Conservation (phyloP, 1,140 invertebrate species). For the Drosophila eugracilis region DNA sequence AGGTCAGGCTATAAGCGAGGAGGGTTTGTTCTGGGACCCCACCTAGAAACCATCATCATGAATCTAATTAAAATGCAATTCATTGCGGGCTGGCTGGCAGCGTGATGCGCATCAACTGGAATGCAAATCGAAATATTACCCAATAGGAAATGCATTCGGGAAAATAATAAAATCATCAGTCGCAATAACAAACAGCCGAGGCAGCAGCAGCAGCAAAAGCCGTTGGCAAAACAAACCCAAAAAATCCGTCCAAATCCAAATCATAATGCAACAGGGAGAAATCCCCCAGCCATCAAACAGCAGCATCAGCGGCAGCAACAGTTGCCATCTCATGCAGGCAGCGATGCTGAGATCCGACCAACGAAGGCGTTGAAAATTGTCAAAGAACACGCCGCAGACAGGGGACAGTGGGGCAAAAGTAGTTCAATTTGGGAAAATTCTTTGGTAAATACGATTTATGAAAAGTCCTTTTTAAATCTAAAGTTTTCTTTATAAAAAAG, state of each 20-base stretch:
- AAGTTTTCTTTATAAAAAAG: not conserved
- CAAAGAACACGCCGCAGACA: slow-evolving; percentile 76
- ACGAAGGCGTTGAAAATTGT: slow-evolving; percentile 81
- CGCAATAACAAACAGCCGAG: slow-evolving; percentile 60
- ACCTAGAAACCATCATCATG: slow-evolving; percentile 66
- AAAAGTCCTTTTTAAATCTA: not conserved
- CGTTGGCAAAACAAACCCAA: slow-evolving; percentile 75
- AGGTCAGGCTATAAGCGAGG: slow-evolving; percentile 54
- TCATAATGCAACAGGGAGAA: slow-evolving; percentile 40
- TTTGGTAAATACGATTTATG: not conserved
- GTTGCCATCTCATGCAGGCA: slow-evolving; percentile 78
- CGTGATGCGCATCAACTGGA: slow-evolving; percentile 69
- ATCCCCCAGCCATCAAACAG: slow-evolving; percentile 63
- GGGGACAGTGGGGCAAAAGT: slow-evolving; percentile 43
- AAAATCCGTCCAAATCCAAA: slow-evolving; percentile 53
- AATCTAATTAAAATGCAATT: slow-evolving; percentile 83
- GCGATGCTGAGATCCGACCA: slow-evolving; percentile 54
- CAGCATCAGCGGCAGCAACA: slow-evolving; percentile 63
- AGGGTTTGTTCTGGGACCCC: slow-evolving; percentile 64
- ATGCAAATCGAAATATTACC: slow-evolving; percentile 79
- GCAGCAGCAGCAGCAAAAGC: slow-evolving; percentile 25
- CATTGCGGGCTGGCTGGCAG: slow-evolving; percentile 51
- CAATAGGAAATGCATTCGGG: slow-evolving; percentile 74
- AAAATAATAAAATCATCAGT: slow-evolving; percentile 80
- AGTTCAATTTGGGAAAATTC: too few relatives aligned